Base-by-base conservation (phyloP, 2,888 invertebrate genomes). In the Dynastes maya region DNA sequence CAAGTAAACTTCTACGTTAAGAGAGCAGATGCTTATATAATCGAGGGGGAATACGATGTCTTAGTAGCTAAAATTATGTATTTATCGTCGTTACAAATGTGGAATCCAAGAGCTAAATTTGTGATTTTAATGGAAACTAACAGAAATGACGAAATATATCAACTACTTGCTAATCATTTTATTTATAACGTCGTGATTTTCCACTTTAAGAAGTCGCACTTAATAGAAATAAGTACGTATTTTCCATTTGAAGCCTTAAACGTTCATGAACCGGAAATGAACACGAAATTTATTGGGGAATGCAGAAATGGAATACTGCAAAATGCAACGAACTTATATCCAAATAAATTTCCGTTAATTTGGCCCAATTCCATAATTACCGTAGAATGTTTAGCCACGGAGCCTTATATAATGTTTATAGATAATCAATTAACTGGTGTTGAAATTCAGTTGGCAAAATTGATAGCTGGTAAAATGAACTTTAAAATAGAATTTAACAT, bases 81-180 rank as follows among this genome's bases (percentile, higher is more conserved):
- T n/a, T 68, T 76, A 16, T 68, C 51, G 0, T 58, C 27, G 6
- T 32, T 37, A 4, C 37, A 68, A 68, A 68, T 45, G 27, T 76
- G 58, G 67, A 79, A 68, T 87, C 88, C 45, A 78, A 80, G 68
- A 87, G 86, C 84, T n/a, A 79, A 78, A 40, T 78, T 79, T 71
- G 40, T 79, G 45, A 72, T 79, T 29, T 16, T 71, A 67, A 37
- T 49, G n/a, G 22, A 77, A 37, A 16, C 45, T 11, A 13, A 67
- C 45, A 45, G 2, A 11, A 32, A 51, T 13, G 16, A 61, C 8
- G 22, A 65, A 3, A 40, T 78, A 27, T 79, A 75, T 45, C 37
- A 65, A 53, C 13, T 71, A 2, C 49, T 77, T n/a, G 27, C 71
- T 8, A 55, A 32, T 13, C 76, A 70, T 77, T 65, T 75, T 45